Evolutionary conservation across 2,888 invertebrate species (phyloP).

Genomic region (Caenorhabditis becei): DNA sequence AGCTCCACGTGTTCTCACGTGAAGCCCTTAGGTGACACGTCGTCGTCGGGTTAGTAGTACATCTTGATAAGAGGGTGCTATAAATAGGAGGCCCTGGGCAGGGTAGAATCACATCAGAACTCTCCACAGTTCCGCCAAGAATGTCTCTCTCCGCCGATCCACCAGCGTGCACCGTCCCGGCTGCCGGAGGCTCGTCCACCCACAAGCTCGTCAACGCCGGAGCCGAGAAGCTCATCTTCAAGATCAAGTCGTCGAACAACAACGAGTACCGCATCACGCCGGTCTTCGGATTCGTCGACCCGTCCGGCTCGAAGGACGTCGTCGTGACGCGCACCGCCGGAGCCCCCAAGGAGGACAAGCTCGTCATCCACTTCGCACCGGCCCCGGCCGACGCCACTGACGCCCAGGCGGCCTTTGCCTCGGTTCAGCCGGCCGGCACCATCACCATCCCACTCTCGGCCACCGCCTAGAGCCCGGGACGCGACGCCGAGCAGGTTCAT

Average conservation of each 20-base stretch:
- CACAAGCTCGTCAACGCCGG: slow-evolving; percentile 55
- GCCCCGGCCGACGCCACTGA: slow-evolving; percentile 7
- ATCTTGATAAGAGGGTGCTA: background rate
- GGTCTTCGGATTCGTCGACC: slow-evolving; percentile 69
- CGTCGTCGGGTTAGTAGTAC: background rate
- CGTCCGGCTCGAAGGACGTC: slow-evolving; percentile 53
- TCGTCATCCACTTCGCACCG: slow-evolving; percentile 6
- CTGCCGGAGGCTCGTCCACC: slow-evolving; percentile 57
- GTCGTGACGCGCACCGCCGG: slow-evolving; percentile 62
- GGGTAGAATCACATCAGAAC: too few species aligned
- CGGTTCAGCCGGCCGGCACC: background rate
- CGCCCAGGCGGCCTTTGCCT: slow-evolving; percentile 3
- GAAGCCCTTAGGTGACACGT: background rate
- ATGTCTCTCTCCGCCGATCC: too few species aligned
- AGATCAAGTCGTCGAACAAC: slow-evolving; percentile 68
- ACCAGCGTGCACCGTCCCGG: slow-evolving; percentile 59
- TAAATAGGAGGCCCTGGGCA: background rate
- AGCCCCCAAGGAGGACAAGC: too few species aligned
- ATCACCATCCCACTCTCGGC: slow-evolving; percentile 6
- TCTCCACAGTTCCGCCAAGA: slow-evolving; percentile 12
- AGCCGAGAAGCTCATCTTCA: slow-evolving; percentile 52
- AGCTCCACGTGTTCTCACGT: background rate
- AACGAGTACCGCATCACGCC: slow-evolving; percentile 66
- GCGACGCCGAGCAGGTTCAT: too few species aligned
- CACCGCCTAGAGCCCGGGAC: background rate